Evolutionary conservation across 2,797 vertebrate species (phyloP).

Genomic region (Chrosomus eos): DNA sequence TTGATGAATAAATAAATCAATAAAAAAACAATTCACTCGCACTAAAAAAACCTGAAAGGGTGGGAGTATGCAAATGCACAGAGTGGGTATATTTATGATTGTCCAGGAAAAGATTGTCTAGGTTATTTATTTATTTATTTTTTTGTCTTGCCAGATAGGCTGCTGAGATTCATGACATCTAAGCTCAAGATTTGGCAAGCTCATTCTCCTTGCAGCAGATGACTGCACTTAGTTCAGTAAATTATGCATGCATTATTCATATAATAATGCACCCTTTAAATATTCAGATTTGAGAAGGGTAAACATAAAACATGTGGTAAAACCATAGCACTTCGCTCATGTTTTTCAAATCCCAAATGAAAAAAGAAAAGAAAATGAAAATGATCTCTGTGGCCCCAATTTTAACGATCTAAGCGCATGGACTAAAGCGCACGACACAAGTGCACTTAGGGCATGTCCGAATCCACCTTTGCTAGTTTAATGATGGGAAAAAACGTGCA

Average conservation of each 20-base stretch:
- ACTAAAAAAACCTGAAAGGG: not conserved
- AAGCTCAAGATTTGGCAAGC: constrained; percentile 23
- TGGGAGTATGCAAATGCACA: constrained; percentile 30
- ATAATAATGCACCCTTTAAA: constrained; percentile 41
- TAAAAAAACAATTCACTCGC: not conserved
- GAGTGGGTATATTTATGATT: constrained; percentile 31
- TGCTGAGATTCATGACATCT: constrained; percentile 24
- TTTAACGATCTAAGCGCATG: too few species aligned
- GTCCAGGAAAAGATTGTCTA: constrained; percentile 4
- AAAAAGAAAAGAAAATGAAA: not conserved
- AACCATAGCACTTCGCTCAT: not conserved
- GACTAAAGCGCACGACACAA: too few species aligned
- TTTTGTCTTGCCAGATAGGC: constrained; percentile 20
- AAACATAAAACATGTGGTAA: constrained; percentile 31
- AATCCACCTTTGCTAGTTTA: too few species aligned
- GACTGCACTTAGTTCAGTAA: constrained; percentile 23
- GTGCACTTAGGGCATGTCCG: too few species aligned
- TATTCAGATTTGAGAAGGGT: constrained; percentile 6
- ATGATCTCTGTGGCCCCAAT: not conserved
- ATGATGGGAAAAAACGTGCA: too few species aligned
- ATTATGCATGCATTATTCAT: constrained; percentile 44
- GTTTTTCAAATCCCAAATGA: not conserved
- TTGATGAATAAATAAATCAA: constrained; percentile 15
- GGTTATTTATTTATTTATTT: not conserved
- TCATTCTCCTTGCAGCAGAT: constrained; percentile 23